Base-by-base conservation (phyloP, 2,797 vertebrate species). In the Paratrypauchen microcephalus region DNA sequence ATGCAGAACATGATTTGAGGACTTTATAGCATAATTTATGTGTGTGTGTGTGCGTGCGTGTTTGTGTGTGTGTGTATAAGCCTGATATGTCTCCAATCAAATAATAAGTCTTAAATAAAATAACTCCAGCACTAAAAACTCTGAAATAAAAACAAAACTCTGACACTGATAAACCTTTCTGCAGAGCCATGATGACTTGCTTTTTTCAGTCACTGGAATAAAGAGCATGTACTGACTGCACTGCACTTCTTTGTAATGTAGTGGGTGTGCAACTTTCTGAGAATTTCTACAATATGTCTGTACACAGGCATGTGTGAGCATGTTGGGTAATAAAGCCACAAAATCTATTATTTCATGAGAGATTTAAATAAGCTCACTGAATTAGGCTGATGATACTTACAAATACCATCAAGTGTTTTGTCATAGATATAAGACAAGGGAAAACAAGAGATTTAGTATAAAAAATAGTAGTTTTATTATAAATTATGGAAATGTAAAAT, bases 381-480 rank as follows among this genome's bases (percentile, higher is more conserved):
- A 23, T 23, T 13, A 15, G 41, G 41, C 13, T 15, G 4, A 4
- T 13, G 18, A 54, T 23, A 23, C n/a, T 21, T 54, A 23, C 9
- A 23, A 54, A n/a, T n/a, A n/a, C n/a, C n/a, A n/a, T n/a, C n/a
- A n/a, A 21, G 50, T n/a, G 50, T 52, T 52, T 52, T 45, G 41
- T 15, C 13, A 5, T 55, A 55, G 21, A 23, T 55, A 54, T 54
- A 54, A n/a, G 2, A 21, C 6, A n/a, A 55, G 21, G 21, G 52
- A 57, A 74, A 87, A 73, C 11, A 70, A 79, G 56, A 72, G 69
- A 21, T 45, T 73, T 80, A 86, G 73, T 92, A 95, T 91, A 97
- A 98, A 98, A 98, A 97, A 97, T 97, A 97, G 91, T 94, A 90
- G 88, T 90, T 82, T 99, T 98, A 98, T 96, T 99, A 98, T 98